Base-by-base conservation (phyloP, 2,888 invertebrate species). In the Proisotoma minuta region DNA sequence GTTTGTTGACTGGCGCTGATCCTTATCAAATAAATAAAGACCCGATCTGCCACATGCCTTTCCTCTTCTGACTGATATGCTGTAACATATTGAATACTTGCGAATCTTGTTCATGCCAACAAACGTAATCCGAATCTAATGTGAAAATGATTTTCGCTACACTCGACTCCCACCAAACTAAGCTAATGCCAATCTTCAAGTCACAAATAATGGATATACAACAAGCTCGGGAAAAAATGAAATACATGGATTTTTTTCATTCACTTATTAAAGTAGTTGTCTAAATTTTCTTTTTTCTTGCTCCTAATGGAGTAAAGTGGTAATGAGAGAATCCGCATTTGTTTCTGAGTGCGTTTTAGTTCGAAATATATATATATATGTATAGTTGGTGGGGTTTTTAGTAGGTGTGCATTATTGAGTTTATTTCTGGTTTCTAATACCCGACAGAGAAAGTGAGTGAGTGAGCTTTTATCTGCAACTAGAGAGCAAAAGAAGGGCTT, bases 101-200 rank as follows among this genome's bases (percentile, higher is more conserved):
- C n/a, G n/a, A n/a, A n/a, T n/a, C n/a, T n/a, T n/a, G n/a, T n/a
- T n/a, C n/a, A n/a, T n/a, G n/a, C n/a, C n/a, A n/a, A n/a, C n/a
- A n/a, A n/a, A n/a, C 43, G 43, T 43, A 43, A 43, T 43, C 43
- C 43, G 43, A 43, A 43, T 43, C 43, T 43, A 43, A 43, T 43
- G 43, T 20, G 43, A 43, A 43, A 43, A 43, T 43, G 43, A 43
- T 43, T 43, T n/a, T 43, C 4, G 43, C 34, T 43, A 4, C 43
- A 43, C 4, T n/a, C n/a, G n/a, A n/a, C n/a, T n/a, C n/a, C n/a
- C n/a, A n/a, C n/a, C n/a, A n/a, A n/a, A n/a, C n/a, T n/a, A n/a
- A n/a, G n/a, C n/a, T n/a, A n/a, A n/a, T n/a, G n/a, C n/a, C n/a
- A n/a, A n/a, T n/a, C n/a, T n/a, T n/a, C n/a, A n/a, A n/a, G n/a